Evolutionary conservation across 1,140 invertebrate species (phyloP).

Genomic region (Archivesica marissinica): DNA sequence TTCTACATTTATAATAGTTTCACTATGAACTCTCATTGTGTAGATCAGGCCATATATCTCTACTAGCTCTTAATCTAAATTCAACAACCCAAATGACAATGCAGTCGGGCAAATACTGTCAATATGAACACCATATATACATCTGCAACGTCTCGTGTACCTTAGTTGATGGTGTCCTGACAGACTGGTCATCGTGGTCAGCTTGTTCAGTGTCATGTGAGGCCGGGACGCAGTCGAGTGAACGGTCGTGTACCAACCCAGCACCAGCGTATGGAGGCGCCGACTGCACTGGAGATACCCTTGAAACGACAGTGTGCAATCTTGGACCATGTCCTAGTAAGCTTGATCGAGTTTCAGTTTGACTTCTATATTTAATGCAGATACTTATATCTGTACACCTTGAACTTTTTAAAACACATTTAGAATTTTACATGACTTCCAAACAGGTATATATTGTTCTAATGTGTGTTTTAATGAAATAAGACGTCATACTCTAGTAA

Average conservation of each 20-base stretch:
- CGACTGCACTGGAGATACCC: constrained; percentile 3
- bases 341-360: background rate
- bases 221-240: background rate
- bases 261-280: background rate
- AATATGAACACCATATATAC: background rate
- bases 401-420: too few relatives aligned
- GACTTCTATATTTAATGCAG: too few relatives aligned
- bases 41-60: too few relatives aligned
- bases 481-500: too few relatives aligned
- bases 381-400: too few relatives aligned
- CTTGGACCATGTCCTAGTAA: background rate
- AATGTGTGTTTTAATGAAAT: too few relatives aligned
- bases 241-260: constrained; percentile 1
- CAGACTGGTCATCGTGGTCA: background rate
- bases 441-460: too few relatives aligned
- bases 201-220: background rate
- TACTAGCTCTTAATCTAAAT: background rate
- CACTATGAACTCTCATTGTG: too few relatives aligned
- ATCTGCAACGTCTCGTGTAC: background rate
- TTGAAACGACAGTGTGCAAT: background rate
- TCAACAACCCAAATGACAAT: background rate
- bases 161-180: constrained; percentile 5
- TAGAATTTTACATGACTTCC: too few relatives aligned
- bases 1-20: too few relatives aligned
- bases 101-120: background rate